A percentile compares a stretch with the other conserved stretches of the same genome.
These are phyloP conservation scores for Eupeodes latifasciatus DNA, from an alignment of 2,888 invertebrate species.

Conservation along the genomic window DNA sequence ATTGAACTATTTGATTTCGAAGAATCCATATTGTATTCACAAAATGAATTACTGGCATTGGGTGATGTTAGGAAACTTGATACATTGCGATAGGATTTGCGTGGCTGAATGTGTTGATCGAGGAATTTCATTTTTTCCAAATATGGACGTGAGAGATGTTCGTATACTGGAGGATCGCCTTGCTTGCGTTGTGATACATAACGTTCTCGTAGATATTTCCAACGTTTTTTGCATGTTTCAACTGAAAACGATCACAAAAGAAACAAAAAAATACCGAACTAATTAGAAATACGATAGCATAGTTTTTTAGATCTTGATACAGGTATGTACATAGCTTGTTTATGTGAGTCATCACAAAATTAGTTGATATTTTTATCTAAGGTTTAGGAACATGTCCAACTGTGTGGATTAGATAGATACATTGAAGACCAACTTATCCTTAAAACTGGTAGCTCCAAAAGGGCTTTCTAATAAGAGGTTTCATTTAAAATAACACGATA, in stretches of 20 bases:
- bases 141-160: constrained; percentile 84
- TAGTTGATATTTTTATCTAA: too few species aligned
- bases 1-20: constrained; percentile 82
- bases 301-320: too few species aligned
- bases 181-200: constrained; percentile 84
- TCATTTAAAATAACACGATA: too few species aligned
- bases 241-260: constrained; percentile 78
- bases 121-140: constrained; percentile 84
- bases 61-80: constrained; percentile 83
- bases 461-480: too few species aligned
- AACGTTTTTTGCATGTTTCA: constrained; percentile 84
- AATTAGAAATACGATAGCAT: too few species aligned
- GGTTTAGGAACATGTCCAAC: too few species aligned
- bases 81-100: constrained; percentile 83
- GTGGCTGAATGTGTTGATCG: constrained; percentile 83
- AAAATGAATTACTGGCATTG: constrained; percentile 81
- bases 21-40: constrained; percentile 83
- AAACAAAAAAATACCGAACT: neutral
- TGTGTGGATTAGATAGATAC: too few species aligned
- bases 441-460: too few species aligned
- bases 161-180: constrained; percentile 83
- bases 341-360: too few species aligned
- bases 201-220: constrained; percentile 84
- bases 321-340: too few species aligned
- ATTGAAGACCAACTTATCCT: too few species aligned